These are phyloP conservation scores for Zaprionus lineosus DNA, from an alignment of 2,888 invertebrate species.

Conservation along the genomic window DNA sequence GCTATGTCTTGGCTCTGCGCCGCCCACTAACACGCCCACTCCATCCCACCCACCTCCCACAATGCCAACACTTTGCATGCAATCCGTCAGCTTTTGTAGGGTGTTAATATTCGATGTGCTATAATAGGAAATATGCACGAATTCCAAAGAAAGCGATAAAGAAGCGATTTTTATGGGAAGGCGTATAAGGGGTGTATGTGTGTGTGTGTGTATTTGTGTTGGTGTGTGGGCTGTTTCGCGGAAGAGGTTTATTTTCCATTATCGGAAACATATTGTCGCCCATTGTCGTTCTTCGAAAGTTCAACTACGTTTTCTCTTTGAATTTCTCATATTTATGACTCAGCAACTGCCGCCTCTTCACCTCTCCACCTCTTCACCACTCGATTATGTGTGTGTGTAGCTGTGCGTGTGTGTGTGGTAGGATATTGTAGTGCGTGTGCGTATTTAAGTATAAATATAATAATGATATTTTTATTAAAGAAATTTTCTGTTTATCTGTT, in stretches of 20 bases:
- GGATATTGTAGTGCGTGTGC: conserved; percentile 12
- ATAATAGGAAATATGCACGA: conserved; percentile 53
- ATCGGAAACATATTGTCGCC: conserved; percentile 45
- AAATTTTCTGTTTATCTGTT: background rate
- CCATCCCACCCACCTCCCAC: background rate
- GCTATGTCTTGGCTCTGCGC: too few species aligned
- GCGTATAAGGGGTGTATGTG: background rate
- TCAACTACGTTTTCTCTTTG: conserved; percentile 5
- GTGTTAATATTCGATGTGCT: conserved; percentile 51
- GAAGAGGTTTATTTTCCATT: conserved; percentile 44
- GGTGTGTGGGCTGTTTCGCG: background rate
- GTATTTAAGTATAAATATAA: conserved; percentile 13
- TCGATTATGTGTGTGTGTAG: background rate
- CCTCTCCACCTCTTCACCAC: background rate
- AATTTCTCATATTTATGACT: background rate
- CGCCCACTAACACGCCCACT: too few species aligned
- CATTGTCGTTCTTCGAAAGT: conserved; percentile 31
- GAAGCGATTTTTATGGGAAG: too few species aligned
- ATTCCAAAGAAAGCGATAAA: conserved; percentile 1
- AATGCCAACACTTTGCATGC: conserved; percentile 33
- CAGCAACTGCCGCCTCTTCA: too few species aligned
- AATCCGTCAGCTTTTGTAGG: conserved; percentile 41
- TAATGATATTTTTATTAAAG: conserved; percentile 4
- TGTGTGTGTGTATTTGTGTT: background rate
- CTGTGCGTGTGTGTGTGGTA: conserved; percentile 14